Conservation (phyloP, 2,797 vertebrate species). For the Sebastes taczanowskii region DNA sequence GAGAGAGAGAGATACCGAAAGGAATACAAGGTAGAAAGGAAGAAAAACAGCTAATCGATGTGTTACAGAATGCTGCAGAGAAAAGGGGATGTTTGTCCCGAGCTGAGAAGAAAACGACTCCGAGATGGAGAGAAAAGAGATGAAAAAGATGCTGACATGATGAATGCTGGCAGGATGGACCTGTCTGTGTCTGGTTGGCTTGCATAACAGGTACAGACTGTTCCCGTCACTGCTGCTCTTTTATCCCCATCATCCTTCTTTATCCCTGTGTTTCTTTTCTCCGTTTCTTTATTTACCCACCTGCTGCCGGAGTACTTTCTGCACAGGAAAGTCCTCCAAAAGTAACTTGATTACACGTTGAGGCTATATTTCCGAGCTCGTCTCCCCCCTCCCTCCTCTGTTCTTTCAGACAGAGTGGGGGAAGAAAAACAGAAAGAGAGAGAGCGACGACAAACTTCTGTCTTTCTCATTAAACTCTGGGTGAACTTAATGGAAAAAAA, state of each 20-base stretch:
- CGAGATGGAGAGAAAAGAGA: background rate
- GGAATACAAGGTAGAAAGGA: background rate
- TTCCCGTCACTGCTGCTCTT: slow-evolving; percentile 58
- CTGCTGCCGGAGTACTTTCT: slow-evolving; percentile 54
- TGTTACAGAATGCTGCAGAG: slow-evolving; percentile 6
- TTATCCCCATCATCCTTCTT: slow-evolving; percentile 52
- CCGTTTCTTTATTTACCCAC: slow-evolving; percentile 51
- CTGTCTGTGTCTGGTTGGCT: slow-evolving; percentile 75
- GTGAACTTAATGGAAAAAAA: slow-evolving; percentile 44
- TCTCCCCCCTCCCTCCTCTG: background rate
- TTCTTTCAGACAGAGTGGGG: slow-evolving; percentile 21
- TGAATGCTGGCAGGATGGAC: slow-evolving; percentile 66
- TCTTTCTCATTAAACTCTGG: slow-evolving; percentile 69
- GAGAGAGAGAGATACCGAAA: slow-evolving; percentile 57
- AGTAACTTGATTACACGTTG: slow-evolving; percentile 47
- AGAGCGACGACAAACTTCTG: slow-evolving; percentile 43
- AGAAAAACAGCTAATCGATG: background rate
- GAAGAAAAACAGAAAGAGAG: slow-evolving; percentile 52
- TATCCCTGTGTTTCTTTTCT: background rate
- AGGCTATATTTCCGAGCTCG: slow-evolving; percentile 23
- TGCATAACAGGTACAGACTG: slow-evolving; percentile 75
- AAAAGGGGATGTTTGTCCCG: slow-evolving; percentile 19
- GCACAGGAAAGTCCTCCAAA: slow-evolving; percentile 29
- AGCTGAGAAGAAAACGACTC: background rate
- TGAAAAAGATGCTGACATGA: slow-evolving; percentile 51